Conservation (phyloP, 2,113 vertebrate species). For the Mustelus asterias region DNA sequence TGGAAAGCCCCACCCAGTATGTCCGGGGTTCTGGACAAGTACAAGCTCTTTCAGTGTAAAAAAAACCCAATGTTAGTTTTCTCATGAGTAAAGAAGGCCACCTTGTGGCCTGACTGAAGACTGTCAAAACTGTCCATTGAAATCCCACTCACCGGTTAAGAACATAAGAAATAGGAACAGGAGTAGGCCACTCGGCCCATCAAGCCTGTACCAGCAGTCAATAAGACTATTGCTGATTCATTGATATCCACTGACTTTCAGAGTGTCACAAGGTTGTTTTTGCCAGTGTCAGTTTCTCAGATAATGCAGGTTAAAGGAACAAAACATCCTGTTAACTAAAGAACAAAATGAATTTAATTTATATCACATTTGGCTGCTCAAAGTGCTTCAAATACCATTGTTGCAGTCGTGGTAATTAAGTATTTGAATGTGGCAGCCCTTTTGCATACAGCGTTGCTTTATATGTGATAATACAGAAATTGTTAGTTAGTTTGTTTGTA, state of each 20-base stretch:
- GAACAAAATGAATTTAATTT: not conserved
- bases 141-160: not conserved
- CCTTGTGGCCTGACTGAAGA: not conserved
- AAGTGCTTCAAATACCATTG: not conserved
- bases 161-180: too few relatives aligned
- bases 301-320: not conserved
- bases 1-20: too few relatives aligned
- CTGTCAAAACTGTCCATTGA: not conserved
- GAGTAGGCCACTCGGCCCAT: too few relatives aligned
- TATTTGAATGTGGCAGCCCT: not conserved
- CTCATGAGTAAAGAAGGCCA: not conserved
- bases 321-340: not conserved
- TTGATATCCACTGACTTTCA: not conserved
- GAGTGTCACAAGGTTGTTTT: not conserved
- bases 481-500: not conserved
- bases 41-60: not conserved
- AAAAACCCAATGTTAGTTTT: not conserved
- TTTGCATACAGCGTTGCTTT: not conserved
- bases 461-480: not conserved
- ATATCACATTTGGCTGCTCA: not conserved
- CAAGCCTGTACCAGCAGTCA: too few relatives aligned
- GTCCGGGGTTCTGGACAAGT: too few relatives aligned
- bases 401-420: not conserved
- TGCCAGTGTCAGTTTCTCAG: not conserved
- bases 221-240: not conserved